A percentile compares a stretch with the other conserved stretches of the same genome.
Conservation (phyloP, 2,113 vertebrate genomes). For the Psammodynastes pulverulentus region DNA sequence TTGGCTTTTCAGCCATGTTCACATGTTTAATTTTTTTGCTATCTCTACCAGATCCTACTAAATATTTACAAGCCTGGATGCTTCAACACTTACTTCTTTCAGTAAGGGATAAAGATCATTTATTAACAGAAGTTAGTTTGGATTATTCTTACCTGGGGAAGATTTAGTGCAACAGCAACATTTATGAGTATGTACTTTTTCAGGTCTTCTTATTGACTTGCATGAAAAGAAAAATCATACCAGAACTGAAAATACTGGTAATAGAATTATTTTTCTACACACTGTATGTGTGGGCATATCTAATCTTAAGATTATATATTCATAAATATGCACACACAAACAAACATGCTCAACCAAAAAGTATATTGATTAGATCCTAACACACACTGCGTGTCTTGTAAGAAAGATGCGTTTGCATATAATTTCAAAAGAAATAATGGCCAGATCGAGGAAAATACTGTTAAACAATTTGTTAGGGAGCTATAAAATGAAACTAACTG, state of each 20-base stretch:
- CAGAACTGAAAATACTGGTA: not conserved
- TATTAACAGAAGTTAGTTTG: not conserved
- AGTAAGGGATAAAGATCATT: not conserved
- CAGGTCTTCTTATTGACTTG: not conserved
- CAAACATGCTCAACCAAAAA: not conserved
- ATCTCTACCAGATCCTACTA: not conserved
- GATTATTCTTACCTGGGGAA: not conserved
- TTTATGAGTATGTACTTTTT: not conserved
- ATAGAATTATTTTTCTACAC: not conserved
- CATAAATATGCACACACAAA: not conserved
- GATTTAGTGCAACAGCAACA: not conserved
- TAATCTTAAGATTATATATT: not conserved
- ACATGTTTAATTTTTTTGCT: not conserved
- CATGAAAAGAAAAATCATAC: not conserved
- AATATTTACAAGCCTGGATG: not conserved
- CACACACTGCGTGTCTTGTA: not conserved
- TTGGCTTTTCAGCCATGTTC: not conserved
- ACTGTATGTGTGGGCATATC: not conserved
- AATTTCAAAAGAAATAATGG: not conserved
- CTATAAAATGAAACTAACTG: not conserved
- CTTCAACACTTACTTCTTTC: not conserved
- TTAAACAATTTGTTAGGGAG: not conserved
- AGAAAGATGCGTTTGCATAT: not conserved
- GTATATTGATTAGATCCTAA: not conserved
- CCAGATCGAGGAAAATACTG: not conserved